Base-by-base conservation (phyloP, 2,888 invertebrate species). In the Pimpla rufipes region DNA sequence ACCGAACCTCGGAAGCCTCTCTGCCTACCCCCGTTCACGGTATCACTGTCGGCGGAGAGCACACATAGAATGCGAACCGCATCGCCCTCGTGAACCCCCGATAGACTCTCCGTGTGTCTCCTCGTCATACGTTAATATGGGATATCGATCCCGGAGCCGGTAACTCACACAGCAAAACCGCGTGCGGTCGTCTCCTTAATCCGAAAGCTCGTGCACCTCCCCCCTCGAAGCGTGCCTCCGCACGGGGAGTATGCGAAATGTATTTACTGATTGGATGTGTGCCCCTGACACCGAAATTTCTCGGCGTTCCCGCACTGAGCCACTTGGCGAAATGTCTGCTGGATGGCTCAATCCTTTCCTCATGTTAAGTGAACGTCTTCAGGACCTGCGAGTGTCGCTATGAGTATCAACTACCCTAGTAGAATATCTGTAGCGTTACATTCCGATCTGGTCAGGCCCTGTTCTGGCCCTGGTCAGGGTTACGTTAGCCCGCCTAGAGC, bases 121-220 rank as follows among this genome's bases (percentile, higher is more conserved):
- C 47, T 57, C 29, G 29, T 57, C 57, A 62, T 62, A 62, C 37
- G 62, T 62, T 35, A 67, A 45, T 68, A 35, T 29, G 47, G 64
- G 40, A 71, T 66, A 81, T 76, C 71, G 81, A 81, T 76, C 57
- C 66, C 55, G 16, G 11, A 35, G 11, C 35, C 4, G 16, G 35
- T n/a, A 35, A 52, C 37, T 68, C 52, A n/a, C 50, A 35, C 45
- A 40, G 42, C 37, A 57, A 57, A 11, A 47, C 35, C 47, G 76
- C 71, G 66, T 71, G 71, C 66, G 66, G 71, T 76, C 66, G 52
- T 47, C 71, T 66, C 71, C 50, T 81, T 66, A 71, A 76, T 76
- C 71, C 55, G 45, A 66, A 71, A 81, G 70, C 70, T 16, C 47
- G 3, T 2, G 29, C 10, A 23, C 10, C n/a, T n/a, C n/a, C n/a